These are phyloP conservation scores for Agrotis puta DNA, from an alignment of 2,888 invertebrate genomes.

Conservation along the genomic window DNA sequence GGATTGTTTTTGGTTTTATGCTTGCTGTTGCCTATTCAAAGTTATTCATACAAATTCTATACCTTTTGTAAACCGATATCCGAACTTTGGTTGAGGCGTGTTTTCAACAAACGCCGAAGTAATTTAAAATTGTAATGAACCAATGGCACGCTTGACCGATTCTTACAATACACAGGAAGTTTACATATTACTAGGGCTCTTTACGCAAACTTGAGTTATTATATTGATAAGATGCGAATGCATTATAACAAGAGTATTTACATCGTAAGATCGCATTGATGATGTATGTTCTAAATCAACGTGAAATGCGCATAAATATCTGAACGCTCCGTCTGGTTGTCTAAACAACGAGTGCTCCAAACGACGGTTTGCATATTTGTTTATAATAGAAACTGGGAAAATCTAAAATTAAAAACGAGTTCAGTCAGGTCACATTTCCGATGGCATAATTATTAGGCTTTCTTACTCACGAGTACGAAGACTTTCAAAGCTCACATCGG, in stretches of 20 bases:
- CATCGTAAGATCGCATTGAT: slow-evolving; percentile 38
- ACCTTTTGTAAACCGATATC: slow-evolving; percentile 24
- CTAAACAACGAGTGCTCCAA: slow-evolving; percentile 41
- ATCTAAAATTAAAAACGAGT: slow-evolving; percentile 45
- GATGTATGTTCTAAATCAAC: slow-evolving; percentile 51
- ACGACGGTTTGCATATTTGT: slow-evolving; percentile 37
- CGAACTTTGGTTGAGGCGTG: slow-evolving; percentile 22
- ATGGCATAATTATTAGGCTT: neutral
- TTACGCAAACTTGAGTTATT: slow-evolving; percentile 46
- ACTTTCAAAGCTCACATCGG: neutral
- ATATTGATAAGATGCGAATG: slow-evolving; percentile 38
- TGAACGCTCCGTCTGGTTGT: slow-evolving; percentile 36
- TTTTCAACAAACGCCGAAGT: slow-evolving; percentile 51
- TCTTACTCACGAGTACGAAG: neutral
- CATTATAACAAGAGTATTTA: slow-evolving; percentile 40
- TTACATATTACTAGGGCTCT: slow-evolving; percentile 47
- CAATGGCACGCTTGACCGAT: slow-evolving; percentile 71
- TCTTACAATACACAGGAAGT: slow-evolving; percentile 71
- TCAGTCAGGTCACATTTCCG: slow-evolving; percentile 31
- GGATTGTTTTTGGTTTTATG: slow-evolving; percentile 5
- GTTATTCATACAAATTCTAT: slow-evolving; percentile 20
- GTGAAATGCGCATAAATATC: slow-evolving; percentile 49
- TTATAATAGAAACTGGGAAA: slow-evolving; percentile 33
- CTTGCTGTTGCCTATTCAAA: slow-evolving; percentile 11
- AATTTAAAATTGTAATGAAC: slow-evolving; percentile 76